Base-by-base conservation (phyloP, 2,888 invertebrate genomes). In the Gnatocerus cornutus region DNA sequence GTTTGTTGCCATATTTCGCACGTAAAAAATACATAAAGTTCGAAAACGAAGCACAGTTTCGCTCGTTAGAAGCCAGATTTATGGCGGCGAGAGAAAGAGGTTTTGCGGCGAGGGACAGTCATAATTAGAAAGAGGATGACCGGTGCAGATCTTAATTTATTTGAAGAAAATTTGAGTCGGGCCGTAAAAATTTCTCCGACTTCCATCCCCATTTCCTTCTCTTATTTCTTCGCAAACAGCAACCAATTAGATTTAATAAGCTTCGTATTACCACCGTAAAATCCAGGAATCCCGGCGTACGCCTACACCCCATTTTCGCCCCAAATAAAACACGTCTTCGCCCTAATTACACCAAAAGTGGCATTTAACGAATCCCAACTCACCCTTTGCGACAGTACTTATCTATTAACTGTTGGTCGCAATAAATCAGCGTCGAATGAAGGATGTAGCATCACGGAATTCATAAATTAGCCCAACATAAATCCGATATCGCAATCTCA, bases 311-410 rank as follows among this genome's bases (percentile, higher is more conserved):
- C 76, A 74, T 76, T 76, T 74, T 74, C 73, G 55, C 43, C 59
- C 61, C 65, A 71, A 76, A 77, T 77, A 76, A 76, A 76, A 76
- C 74, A 73, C 67, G 72, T 72, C 66, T 70, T 72, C 64, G 71
- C 66, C 74, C 76, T 77, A 77, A 77, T 77, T 77, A 74, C 76
- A 63, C 66, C 64, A 46, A 67, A 74, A 77, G 76, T 72, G 75
- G 72, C 50, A 61, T 74, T 75, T 72, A 74, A 75, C 72, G 72
- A 71, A 55, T 65, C 58, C 59, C 6, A 64, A 50, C 67, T 72
- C 48, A 61, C 58, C 72, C 72, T 43, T 13, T 37, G 33, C 56
- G 43, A 56, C 56, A 56, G 13, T 56, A 21, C 39, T 56, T 56
- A 56, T 56, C 56, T 56, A 56, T 56, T 56, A 41, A 39, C 16